Evolutionary conservation across 2,888 invertebrate genomes (phyloP).

Genomic region (Hirtodrosophila cameraria): DNA sequence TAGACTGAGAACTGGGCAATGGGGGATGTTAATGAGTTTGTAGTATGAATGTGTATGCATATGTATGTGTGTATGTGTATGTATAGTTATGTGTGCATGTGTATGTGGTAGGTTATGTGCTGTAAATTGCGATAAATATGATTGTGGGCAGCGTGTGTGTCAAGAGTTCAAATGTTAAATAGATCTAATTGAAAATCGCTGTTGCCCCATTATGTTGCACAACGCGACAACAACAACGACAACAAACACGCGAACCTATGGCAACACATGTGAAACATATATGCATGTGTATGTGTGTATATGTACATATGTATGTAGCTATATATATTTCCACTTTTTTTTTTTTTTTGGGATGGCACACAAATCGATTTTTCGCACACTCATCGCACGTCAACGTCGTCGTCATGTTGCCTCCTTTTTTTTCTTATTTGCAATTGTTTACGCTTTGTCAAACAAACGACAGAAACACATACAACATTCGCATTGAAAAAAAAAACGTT

Average conservation of each 20-base stretch:
- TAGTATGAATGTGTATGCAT: no score
- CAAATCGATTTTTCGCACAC: conserved; percentile 77
- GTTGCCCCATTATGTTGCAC: conserved; percentile 70
- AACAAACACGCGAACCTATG: conserved; percentile 33
- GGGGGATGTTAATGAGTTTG: conserved; percentile 57
- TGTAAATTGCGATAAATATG: conserved; percentile 36
- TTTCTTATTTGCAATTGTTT: conserved; percentile 74
- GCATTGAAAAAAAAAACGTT: conserved; percentile 18
- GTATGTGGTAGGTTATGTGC: conserved; percentile 1
- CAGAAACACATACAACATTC: conserved; percentile 26
- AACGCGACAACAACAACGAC: conserved; percentile 27
- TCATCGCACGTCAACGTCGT: conserved; percentile 47
- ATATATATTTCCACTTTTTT: no score
- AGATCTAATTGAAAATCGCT: conserved; percentile 68
- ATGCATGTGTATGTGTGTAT: not conserved
- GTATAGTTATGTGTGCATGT: conserved; percentile 1
- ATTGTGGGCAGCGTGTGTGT: conserved; percentile 35
- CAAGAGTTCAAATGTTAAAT: conserved; percentile 58
- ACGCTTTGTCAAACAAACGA: conserved; percentile 71
- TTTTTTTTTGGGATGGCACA: conserved; percentile 71
- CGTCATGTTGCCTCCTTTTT: conserved; percentile 41
- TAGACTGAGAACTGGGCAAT: conserved; percentile 36
- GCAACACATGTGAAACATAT: conserved; percentile 30
- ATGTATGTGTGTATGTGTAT: conserved; percentile 10
- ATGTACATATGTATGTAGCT: conserved; percentile 36